Evolutionary conservation across 2,113 vertebrate genomes (phyloP).

Genomic region (Equus quagga): DNA sequence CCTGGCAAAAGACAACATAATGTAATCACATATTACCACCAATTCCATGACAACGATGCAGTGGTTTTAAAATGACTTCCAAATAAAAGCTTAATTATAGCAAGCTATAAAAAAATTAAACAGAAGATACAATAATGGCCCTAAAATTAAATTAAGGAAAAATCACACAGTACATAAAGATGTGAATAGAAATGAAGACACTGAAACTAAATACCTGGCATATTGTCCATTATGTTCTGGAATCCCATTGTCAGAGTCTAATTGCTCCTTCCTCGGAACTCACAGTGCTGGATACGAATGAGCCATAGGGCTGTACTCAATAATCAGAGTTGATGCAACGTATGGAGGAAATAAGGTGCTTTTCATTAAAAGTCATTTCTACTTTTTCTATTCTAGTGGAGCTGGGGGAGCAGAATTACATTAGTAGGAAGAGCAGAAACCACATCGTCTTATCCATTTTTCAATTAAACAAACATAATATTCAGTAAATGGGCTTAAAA

Average conservation of each 20-base stretch:
- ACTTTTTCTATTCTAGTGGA: slow-evolving; percentile 44
- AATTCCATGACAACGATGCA: slow-evolving; percentile 87
- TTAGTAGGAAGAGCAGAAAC: not conserved
- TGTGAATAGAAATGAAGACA: slow-evolving; percentile 74
- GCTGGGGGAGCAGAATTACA: not conserved
- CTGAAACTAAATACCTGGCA: slow-evolving; percentile 72
- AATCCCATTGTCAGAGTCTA: slow-evolving; percentile 73
- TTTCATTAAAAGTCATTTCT: slow-evolving; percentile 60
- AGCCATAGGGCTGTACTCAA: not conserved
- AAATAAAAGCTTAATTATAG: slow-evolving; percentile 88
- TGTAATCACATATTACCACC: slow-evolving; percentile 89
- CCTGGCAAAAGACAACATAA: slow-evolving; percentile 88
- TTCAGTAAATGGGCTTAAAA: slow-evolving; percentile 22
- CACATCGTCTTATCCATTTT: slow-evolving; percentile 8
- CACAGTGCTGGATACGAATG: slow-evolving; percentile 61
- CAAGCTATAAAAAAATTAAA: slow-evolving; percentile 82
- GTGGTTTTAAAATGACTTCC: slow-evolving; percentile 86
- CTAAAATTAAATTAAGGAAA: slow-evolving; percentile 83
- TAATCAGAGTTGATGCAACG: slow-evolving; percentile 61
- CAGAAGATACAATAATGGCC: slow-evolving; percentile 66
- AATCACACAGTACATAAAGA: slow-evolving; percentile 68
- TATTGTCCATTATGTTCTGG: slow-evolving; percentile 67
- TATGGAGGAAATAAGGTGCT: not conserved
- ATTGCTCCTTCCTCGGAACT: slow-evolving; percentile 71
- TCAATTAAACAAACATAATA: not conserved